Base-by-base conservation (phyloP, 2,888 invertebrate genomes). In the Boloria selene region DNA sequence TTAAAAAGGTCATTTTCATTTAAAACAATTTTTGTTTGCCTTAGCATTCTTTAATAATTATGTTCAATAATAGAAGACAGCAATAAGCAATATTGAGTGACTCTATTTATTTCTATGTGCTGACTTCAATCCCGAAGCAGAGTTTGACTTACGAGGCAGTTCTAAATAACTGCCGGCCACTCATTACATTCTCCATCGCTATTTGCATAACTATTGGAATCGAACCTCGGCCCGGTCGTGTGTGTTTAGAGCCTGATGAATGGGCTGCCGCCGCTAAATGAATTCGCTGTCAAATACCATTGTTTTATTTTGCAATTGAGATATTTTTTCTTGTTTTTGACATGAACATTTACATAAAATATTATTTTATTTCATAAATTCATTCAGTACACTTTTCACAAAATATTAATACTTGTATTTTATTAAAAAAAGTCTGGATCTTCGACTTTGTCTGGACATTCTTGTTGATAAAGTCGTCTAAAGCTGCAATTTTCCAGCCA, bases 151-250 rank as follows among this genome's bases (percentile, higher is more conserved):
- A 92, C 91, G 91, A 85, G 83, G 79, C 77, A 82, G 84, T 81
- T 82, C 86, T 91, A 90, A 92, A 90, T 92, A 90, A 91, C 91
- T 84, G 88, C 87, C 87, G 86, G 84, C 84, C 87, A 84, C 88
- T 92, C 90, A 92, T 92, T 92, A 91, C 90, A 85, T 83, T 82
- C 83, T 81, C 79, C 81, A 79, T 84, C 80, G 87, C 82, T 87
- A 92, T 92, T 92, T 91, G 91, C 91, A 92, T 92, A 92, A 89
- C 91, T 91, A 92, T 92, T 92, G 91, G 90, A 92, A 87, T 88
- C 86, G 89, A 86, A 86, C 78, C 77, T 76, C 69, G 78, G 79
- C 76, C 79, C 77, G 79, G 75, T 81, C 83, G 83, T 90, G 90
- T 90, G 90, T 91, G 89, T 89, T 90, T 88, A 87, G 86, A 81